Base-by-base conservation (phyloP, 2,113 vertebrate genomes). In the Aegotheles bennettii region DNA sequence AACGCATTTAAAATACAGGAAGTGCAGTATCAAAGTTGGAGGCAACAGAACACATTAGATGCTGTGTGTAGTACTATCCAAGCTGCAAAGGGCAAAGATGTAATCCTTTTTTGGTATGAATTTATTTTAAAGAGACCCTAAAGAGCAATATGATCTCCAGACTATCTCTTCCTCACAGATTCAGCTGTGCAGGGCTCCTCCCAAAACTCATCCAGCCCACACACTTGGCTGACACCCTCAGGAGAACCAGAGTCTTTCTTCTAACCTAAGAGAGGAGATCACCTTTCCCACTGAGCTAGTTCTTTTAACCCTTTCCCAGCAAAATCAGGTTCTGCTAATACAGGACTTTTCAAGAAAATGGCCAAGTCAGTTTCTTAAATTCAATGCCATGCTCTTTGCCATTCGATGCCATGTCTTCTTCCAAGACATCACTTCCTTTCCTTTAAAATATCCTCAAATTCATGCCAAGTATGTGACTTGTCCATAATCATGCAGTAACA, bases 101-200 rank as follows among this genome's bases (percentile, higher is more conserved):
- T 38, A 84, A 92, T 70, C 73, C 65, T 67, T 25, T 84, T 93
- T 93, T 59, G 47, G 56, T 78, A 81, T n/a, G 29, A 87, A 60
- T 60, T 94, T 74, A 91, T 89, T 92, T 92, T 87, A 87, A 89
- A 86, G 80, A 94, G 38, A 78, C 80, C 61, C 42, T 71, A 18
- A 92, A 84, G 67, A 95, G 77, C 77, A 87, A 91, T 40, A 63
- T 7, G 8, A 87, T 78, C 87, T 91, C 80, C 69, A 89, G 69
- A 77, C 36, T 78, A 59, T 89, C 35, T 71, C 94, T 77, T 92
- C 63, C 57, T 82, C 28, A 60, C 67, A 6, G 53, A 42, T 47
- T 69, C 47, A 83, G 43, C 53, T 40, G 48, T 3, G 9, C 51
- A 60, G 76, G n/a, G 17, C 38, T 75, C 36, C 56, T 80, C 57